Evolutionary conservation across 2,113 vertebrate species (phyloP), one percentile per base, ranked within the genome.

Genomic region (Seriola aureovittata): DNA sequence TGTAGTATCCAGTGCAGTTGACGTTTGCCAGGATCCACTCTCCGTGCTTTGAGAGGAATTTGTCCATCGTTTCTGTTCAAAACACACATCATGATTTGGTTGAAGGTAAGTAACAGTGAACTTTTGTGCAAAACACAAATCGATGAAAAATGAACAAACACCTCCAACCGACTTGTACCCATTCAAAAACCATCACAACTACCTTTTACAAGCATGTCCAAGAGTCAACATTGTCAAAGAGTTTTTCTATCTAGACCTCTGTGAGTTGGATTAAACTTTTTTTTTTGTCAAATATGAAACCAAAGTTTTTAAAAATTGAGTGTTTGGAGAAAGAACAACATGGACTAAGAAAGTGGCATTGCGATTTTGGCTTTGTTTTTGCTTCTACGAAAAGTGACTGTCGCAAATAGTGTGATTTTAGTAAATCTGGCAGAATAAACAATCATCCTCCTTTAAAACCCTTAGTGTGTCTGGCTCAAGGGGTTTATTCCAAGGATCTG

Each of bases 11-110:
- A 0, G 57, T 91, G 71, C 95, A 96, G 0, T 97, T 50, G 32
- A 97, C 2, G 66, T 99, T 99, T 67, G 96, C 93, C 73, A 99
- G 90, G 34, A 99, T 66, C 98, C 98, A 99, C 0, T 91, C 72
- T 1, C 1, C 0, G 0, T 0, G 0, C 1, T 17, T 1, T 0
- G 90, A 36, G 13, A 25, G 34, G 32, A 96, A 94, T 0, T 0
- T 1, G 0, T 23, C 0, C 8, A 0, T 14, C 3, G 0, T 52
- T 0, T 0, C 97, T 97, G 80, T 80, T 68, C 10, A 58, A 40
- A 59, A 38, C 34, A 58, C 25, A 89, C 6, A 71, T 13, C 25
- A 29, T 29, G 29, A 29, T 29, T 55, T 58, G 3, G 23, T 62
- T 10, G 0, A 69, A 73, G 13, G 16, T 50, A 5, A n/a, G 46